phyloP scores from a whole-genome alignment of 2,113 vertebrate species.

The Phainopepla nitens region DNA sequence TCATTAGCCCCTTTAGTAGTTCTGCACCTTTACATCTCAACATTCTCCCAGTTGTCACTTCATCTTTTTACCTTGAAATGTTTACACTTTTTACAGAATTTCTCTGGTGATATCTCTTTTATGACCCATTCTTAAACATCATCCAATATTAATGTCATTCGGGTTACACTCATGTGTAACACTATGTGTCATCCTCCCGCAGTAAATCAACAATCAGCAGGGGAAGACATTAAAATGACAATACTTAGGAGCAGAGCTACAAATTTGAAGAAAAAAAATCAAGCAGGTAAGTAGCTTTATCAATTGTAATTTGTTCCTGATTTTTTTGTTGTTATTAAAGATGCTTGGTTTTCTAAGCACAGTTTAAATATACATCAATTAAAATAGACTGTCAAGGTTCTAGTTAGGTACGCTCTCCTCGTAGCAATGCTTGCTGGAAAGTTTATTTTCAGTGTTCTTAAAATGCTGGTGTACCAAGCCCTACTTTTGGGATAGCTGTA shows the following conservation, averaged over 20 bases:
- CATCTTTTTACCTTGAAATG: background rate
- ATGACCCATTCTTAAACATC: background rate
- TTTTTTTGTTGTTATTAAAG: background rate
- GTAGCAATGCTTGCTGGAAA: background rate
- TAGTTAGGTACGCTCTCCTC: background rate
- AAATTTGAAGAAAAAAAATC: background rate
- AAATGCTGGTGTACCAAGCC: background rate
- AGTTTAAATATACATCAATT: background rate
- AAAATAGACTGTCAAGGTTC: background rate
- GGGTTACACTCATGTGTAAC: background rate
- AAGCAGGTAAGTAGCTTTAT: background rate
- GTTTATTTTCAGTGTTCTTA: background rate
- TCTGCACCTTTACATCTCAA: background rate
- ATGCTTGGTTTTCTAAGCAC: fast-evolving
- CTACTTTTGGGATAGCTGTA: background rate
- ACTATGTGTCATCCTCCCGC: background rate
- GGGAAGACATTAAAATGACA: background rate
- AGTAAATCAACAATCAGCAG: background rate
- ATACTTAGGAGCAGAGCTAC: background rate
- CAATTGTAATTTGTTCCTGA: background rate
- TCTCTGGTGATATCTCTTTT: background rate
- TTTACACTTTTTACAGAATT: background rate
- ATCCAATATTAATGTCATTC: background rate
- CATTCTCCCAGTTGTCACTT: background rate
- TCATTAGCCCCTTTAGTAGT: background rate